Conservation (phyloP, 2,888 invertebrate species). For the Tiphia femorata region DNA sequence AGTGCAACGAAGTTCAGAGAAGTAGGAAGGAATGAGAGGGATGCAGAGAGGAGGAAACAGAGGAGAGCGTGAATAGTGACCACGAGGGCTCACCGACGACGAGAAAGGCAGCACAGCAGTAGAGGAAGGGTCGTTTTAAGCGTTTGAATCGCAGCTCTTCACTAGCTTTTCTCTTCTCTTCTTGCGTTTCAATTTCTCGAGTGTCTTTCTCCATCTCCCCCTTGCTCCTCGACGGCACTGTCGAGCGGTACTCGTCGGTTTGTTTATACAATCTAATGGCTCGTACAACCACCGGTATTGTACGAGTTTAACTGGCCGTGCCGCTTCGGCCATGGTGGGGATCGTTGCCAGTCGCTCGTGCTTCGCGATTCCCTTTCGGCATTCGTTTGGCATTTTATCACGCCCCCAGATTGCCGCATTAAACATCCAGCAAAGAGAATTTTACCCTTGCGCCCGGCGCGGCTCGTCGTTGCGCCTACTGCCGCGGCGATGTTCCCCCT, state of each 20-base stretch:
- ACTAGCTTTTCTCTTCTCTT: slow-evolving; percentile 22
- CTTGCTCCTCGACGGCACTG: slow-evolving; percentile 14
- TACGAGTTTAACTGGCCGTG: slow-evolving; percentile 24
- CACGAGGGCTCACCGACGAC: no score
- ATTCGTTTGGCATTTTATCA: slow-evolving; percentile 67
- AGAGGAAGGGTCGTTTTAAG: no score
- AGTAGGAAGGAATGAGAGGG: no score
- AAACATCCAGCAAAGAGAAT: slow-evolving; percentile 68
- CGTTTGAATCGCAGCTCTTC: slow-evolving; percentile 39
- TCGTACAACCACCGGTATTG: slow-evolving; percentile 49
- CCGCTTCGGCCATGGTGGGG: no score
- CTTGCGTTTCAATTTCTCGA: slow-evolving; percentile 45
- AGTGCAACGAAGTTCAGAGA: no score
- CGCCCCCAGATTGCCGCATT: slow-evolving; percentile 68
- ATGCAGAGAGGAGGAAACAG: no score
- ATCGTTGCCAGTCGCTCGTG: slow-evolving; percentile 33
- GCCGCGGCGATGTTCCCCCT: neutral
- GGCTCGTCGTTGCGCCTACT: neutral
- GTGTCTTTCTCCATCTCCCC: slow-evolving; percentile 24
- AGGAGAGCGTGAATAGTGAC: no score
- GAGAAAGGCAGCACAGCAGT: no score
- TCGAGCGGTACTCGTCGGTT: slow-evolving; percentile 18
- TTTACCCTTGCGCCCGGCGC: slow-evolving; percentile 44
- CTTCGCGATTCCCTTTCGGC: slow-evolving; percentile 66
- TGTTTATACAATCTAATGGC: slow-evolving; percentile 65